Conservation (phyloP, 2,113 vertebrate species). For the Hippocampus zosterae region DNA sequence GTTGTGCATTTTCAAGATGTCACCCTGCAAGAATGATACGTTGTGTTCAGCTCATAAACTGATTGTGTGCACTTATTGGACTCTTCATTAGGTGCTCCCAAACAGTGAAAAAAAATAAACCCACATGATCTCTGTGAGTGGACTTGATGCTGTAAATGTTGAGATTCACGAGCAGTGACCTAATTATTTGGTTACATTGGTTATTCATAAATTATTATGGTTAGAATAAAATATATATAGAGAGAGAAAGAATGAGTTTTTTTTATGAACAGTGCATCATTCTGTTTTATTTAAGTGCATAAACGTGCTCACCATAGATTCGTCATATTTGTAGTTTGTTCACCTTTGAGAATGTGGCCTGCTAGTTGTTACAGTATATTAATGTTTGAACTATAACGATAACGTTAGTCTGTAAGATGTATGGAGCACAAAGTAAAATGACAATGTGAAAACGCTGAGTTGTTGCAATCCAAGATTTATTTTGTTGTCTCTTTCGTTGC, state of each 20-base stretch:
- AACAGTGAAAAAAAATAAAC: neutral
- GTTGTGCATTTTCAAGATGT: neutral
- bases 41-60: neutral
- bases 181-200: neutral
- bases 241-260: neutral
- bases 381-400: neutral
- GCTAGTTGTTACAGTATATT: neutral
- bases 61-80: neutral
- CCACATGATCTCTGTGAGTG: neutral
- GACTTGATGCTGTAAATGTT: neutral
- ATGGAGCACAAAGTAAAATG: neutral
- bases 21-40: neutral
- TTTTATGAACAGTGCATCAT: neutral
- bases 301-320: neutral
- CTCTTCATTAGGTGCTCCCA: neutral
- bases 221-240: neutral
- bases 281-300: neutral
- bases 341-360: neutral
- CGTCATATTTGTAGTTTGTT: neutral
- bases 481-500: conserved; percentile 48
- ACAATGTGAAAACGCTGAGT: neutral
- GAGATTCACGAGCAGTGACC: neutral
- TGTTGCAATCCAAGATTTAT: conserved; percentile 2
- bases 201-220: neutral
- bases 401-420: neutral